Conservation (phyloP, 2,113 vertebrate genomes). For the Hydrolagus affinis region DNA sequence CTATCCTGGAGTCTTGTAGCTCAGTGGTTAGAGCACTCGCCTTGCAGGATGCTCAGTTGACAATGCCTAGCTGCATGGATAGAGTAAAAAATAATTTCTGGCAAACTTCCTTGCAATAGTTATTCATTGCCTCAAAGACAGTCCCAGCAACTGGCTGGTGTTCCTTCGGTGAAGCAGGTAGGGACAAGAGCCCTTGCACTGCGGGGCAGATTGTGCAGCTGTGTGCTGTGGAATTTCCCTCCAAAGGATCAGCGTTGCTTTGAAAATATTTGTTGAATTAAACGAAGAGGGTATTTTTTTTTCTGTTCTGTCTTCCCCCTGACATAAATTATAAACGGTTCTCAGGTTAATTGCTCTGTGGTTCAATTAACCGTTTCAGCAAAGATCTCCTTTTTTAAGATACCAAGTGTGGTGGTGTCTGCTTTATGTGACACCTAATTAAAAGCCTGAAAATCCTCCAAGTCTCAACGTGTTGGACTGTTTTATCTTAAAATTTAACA, state of each 20-base stretch:
- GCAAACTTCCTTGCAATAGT: no score
- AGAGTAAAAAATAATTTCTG: no score
- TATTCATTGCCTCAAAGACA: no score
- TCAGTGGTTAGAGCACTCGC: no score
- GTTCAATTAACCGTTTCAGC: not conserved
- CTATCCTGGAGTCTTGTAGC: no score
- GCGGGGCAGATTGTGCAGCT: slow-evolving; percentile 62
- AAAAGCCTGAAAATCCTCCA: no score
- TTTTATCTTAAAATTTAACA: no score
- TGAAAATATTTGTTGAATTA: slow-evolving; percentile 43
- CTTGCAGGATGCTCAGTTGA: no score
- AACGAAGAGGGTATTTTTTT: slow-evolving; percentile 16
- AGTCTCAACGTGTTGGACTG: no score
- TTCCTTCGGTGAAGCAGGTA: not conserved
- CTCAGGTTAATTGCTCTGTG: slow-evolving; percentile 21
- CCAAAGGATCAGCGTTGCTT: slow-evolving; percentile 54
- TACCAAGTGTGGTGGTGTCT: not conserved
- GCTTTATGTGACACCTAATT: no score
- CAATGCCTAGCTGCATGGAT: no score
- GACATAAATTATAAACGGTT: slow-evolving; percentile 1
- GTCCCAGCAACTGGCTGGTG: not conserved
- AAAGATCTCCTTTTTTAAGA: not conserved
- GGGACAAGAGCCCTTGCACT: slow-evolving; percentile 40
- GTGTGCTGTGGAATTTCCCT: slow-evolving; percentile 74
- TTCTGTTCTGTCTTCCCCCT: not conserved